Conservation (phyloP, 1,140 invertebrate genomes). For the Tetramorium parvispinum region DNA sequence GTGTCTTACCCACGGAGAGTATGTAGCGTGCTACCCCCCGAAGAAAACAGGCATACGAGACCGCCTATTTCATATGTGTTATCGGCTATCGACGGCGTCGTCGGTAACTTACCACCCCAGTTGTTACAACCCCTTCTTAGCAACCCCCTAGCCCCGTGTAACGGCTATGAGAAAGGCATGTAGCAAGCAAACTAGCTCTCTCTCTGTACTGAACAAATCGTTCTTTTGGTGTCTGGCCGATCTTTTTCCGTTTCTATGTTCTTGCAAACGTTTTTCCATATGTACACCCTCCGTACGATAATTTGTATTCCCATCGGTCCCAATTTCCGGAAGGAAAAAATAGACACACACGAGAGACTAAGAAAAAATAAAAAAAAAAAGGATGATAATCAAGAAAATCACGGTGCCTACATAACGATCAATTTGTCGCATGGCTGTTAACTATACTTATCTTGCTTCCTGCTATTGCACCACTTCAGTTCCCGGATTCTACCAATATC, state of each 20-base stretch:
- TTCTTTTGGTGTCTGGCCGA: constrained; percentile 44
- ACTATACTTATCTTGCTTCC: constrained; percentile 60
- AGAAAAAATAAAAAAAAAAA: not conserved
- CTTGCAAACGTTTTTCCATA: constrained; percentile 26
- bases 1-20: constrained; percentile 61
- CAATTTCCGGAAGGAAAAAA: constrained; percentile 6
- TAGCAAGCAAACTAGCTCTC: constrained; percentile 18
- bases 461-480: constrained; percentile 68
- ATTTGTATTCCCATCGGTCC: constrained; percentile 19
- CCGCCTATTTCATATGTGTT: constrained; percentile 60
- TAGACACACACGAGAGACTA: constrained; percentile 10
- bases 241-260: constrained; percentile 38
- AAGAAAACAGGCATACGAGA: constrained; percentile 46
- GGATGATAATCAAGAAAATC: not conserved
- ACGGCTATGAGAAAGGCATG: constrained; percentile 49
- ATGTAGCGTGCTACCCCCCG: constrained; percentile 33
- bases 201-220: constrained; percentile 22
- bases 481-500: constrained; percentile 70
- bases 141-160: constrained; percentile 39
- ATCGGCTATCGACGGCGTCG: constrained; percentile 68
- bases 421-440: constrained; percentile 64
- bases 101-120: constrained; percentile 68
- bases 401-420: constrained; percentile 36
- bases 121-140: constrained; percentile 34
- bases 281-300: not conserved